Percentiles rank a stretch among this genome's conserved stretches.
These are phyloP conservation scores for Caenorhabditis elegans DNA, from an alignment of 1,140 invertebrate genomes.

Conservation along the genomic window DNA sequence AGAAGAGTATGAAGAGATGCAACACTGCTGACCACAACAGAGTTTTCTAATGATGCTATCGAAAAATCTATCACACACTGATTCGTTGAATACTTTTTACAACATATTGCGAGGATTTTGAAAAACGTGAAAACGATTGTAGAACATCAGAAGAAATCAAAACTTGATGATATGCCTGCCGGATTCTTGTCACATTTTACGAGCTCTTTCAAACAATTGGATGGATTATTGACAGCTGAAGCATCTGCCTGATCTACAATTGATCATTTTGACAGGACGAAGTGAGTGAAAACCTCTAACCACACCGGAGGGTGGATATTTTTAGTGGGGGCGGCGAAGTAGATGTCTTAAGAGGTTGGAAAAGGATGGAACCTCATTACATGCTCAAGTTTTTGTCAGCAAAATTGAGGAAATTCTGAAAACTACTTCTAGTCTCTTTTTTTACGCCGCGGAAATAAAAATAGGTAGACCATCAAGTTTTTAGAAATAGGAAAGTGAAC, in stretches of 20 bases:
- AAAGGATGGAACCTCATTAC: conserved; percentile 25
- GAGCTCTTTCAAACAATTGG: conserved; percentile 31
- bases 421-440: conserved; percentile 1
- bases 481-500: too few relatives aligned
- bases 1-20: background rate
- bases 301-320: background rate
- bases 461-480: background rate
- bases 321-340: conserved; percentile 25
- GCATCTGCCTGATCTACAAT: conserved; percentile 2
- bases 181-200: conserved; percentile 27
- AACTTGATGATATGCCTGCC: conserved; percentile 25
- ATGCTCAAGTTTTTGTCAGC: background rate
- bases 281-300: conserved; percentile 22
- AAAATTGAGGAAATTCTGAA: background rate
- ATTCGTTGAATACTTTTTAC: background rate
- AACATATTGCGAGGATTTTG: background rate
- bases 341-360: conserved; percentile 23
- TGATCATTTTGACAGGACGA: conserved; percentile 28
- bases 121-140: conserved; percentile 7
- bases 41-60: background rate
- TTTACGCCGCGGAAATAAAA: too few relatives aligned
- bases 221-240: conserved; percentile 28
- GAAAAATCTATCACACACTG: background rate
- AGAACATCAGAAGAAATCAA: conserved; percentile 30
- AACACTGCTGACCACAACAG: conserved; percentile 14